Conservation (phyloP, 1,140 invertebrate species). For the Acromyrmex echinatior region DNA sequence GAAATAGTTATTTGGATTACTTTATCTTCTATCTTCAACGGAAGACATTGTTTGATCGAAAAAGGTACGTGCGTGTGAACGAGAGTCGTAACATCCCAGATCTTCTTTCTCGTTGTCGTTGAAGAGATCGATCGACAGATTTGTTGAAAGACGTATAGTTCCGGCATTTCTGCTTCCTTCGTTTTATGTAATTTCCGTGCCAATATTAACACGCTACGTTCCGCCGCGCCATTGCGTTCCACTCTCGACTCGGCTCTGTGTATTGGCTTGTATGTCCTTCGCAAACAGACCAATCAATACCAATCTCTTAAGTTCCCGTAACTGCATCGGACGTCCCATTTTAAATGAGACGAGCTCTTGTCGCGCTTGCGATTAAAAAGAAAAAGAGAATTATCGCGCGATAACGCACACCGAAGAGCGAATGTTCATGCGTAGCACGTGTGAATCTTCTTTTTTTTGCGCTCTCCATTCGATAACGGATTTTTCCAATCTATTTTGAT, state of each 20-base stretch:
- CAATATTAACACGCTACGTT: constrained; percentile 85
- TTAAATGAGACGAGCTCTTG: constrained; percentile 41
- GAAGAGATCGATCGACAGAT: constrained; percentile 77
- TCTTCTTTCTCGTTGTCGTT: constrained; percentile 38
- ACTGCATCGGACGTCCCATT: constrained; percentile 34
- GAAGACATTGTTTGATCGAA: constrained; percentile 17
- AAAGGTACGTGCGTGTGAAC: background rate
- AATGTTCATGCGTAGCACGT: background rate
- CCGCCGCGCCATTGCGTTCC: constrained; percentile 75
- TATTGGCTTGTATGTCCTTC: constrained; percentile 84
- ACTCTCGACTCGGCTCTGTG: constrained; percentile 76
- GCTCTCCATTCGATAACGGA: background rate
- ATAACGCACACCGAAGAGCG: constrained; percentile 16
- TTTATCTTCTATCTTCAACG: background rate
- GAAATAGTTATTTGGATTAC: background rate
- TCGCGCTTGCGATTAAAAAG: constrained; percentile 24
- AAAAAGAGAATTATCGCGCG: constrained; percentile 29
- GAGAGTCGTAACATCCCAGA: constrained; percentile 32
- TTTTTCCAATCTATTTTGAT: constrained; percentile 16
- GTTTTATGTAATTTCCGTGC: constrained; percentile 86
- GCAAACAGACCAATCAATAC: constrained; percentile 86
- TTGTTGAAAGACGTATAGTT: constrained; percentile 79
- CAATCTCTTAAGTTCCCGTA: constrained; percentile 82
- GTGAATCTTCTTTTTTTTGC: constrained; percentile 17
- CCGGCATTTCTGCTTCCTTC: constrained; percentile 81